phyloP scores from a whole-genome alignment of 2,888 invertebrate species.

The Drosophila nr. perissopoda region DNA sequence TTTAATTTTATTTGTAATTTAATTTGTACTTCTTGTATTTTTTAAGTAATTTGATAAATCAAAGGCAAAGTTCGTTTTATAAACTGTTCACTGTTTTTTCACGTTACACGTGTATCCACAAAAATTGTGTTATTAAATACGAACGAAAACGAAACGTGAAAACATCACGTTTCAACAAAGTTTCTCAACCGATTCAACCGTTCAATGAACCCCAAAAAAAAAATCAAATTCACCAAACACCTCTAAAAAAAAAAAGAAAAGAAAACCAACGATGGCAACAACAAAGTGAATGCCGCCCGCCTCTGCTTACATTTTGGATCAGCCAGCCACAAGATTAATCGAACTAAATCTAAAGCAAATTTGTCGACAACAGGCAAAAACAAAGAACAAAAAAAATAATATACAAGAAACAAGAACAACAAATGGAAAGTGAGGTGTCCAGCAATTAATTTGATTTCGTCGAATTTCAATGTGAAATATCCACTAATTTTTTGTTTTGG shows the following conservation, averaged over 20 bases:
- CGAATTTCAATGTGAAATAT: constrained; percentile 55
- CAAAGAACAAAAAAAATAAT: neutral
- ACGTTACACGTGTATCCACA: constrained; percentile 8
- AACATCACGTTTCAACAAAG: constrained; percentile 68
- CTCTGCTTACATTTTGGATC: constrained; percentile 28
- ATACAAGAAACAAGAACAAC: constrained; percentile 3
- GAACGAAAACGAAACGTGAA: constrained; percentile 35
- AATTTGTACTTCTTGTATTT: neutral
- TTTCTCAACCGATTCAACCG: constrained; percentile 35
- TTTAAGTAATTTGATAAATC: neutral
- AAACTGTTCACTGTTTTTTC: constrained; percentile 20
- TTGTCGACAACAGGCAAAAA: constrained; percentile 32
- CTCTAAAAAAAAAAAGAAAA: neutral
- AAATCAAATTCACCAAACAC: constrained; percentile 35
- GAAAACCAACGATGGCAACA: neutral
- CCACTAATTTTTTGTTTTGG: constrained; percentile 29
- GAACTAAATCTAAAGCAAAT: constrained; percentile 39
- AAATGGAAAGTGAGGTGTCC: constrained; percentile 22
- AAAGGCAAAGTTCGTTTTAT: neutral
- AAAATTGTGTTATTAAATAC: constrained; percentile 27
- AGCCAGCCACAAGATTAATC: constrained; percentile 28
- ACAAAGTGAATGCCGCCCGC: constrained; percentile 26
- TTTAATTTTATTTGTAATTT: neutral
- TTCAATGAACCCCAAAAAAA: constrained; percentile 62
- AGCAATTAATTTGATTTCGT: constrained; percentile 59